Percentiles rank a stretch among this genome's conserved stretches.
These are phyloP conservation scores for Mylabris phalerata DNA, from an alignment of 1,140 invertebrate genomes.

Conservation along the genomic window DNA sequence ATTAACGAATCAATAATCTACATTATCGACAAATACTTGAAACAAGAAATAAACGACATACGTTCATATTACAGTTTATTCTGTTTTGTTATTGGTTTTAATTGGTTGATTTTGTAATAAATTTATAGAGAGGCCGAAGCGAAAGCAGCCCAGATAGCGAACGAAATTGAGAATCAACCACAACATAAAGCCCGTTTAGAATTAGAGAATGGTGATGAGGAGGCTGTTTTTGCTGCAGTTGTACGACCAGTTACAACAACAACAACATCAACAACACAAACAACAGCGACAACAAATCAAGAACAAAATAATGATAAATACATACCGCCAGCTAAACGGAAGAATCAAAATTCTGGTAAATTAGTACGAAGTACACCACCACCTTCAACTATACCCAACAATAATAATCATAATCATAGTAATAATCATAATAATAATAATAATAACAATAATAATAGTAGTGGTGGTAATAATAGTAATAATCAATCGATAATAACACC, in stretches of 20 bases:
- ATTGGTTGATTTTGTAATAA: conserved; percentile 6
- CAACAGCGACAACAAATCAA: conserved; percentile 1
- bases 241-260: conserved; percentile 42
- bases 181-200: conserved; percentile 72
- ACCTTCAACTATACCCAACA: conserved; percentile 7
- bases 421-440: conserved; percentile 4
- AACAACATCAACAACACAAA: no score
- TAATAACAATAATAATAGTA: not conserved
- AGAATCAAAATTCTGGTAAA: conserved; percentile 53
- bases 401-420: not conserved
- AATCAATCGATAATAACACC: conserved; percentile 30
- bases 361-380: conserved; percentile 51
- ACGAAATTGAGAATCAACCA: conserved; percentile 82
- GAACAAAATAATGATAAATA: conserved; percentile 52
- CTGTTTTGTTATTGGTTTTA: not conserved
- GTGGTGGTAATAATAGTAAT: conserved; percentile 9
- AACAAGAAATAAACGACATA: no score
- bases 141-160: conserved; percentile 79
- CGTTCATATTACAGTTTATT: no score
- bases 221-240: conserved; percentile 74
- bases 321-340: conserved; percentile 68
- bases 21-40: no score
- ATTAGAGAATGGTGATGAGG: conserved; percentile 87
- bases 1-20: no score
- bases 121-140: conserved; percentile 64